Percentiles rank a stretch among this genome's conserved stretches.
Evolutionary conservation across 2,888 invertebrate species (phyloP).

Genomic region (Zygaena filipendulae): DNA sequence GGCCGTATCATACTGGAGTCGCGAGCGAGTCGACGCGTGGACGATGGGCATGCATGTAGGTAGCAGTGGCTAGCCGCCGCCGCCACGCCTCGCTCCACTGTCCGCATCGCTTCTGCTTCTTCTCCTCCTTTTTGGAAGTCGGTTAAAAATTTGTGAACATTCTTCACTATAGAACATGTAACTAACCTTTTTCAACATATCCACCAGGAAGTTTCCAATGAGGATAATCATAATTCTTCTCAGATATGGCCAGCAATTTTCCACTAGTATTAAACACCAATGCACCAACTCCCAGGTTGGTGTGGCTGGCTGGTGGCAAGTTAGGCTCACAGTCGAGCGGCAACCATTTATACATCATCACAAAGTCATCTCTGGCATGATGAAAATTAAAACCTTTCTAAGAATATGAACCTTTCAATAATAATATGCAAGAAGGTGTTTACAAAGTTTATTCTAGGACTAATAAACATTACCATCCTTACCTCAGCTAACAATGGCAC

Average conservation of each 20-base stretch:
- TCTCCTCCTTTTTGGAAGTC: too few species aligned
- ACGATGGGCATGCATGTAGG: too few species aligned
- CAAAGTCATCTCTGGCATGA: conserved; percentile 83
- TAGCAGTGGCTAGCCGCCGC: too few species aligned
- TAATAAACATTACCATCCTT: conserved; percentile 21
- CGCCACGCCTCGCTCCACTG: too few species aligned
- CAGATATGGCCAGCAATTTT: conserved; percentile 84
- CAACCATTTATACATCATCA: conserved; percentile 87
- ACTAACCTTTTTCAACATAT: conserved; percentile 82
- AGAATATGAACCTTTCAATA: conserved; percentile 34
- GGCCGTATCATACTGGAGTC: too few species aligned
- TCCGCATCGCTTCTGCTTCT: too few species aligned
- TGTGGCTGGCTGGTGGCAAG: conserved; percentile 82
- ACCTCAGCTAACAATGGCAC: conserved; percentile 80
- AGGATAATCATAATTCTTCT: conserved; percentile 72
- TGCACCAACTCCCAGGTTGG: conserved; percentile 83
- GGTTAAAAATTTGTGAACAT: too few species aligned
- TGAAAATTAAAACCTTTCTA: conserved; percentile 90
- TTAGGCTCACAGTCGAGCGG: conserved; percentile 69
- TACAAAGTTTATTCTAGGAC: conserved; percentile 7
- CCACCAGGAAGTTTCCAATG: conserved; percentile 96
- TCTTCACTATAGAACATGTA: too few species aligned
- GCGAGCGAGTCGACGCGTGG: too few species aligned
- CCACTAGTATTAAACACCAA: conserved; percentile 81
- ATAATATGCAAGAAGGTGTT: conserved; percentile 10